Conservation (phyloP, 2,888 invertebrate genomes). For the Zygogramma bicolorata region DNA sequence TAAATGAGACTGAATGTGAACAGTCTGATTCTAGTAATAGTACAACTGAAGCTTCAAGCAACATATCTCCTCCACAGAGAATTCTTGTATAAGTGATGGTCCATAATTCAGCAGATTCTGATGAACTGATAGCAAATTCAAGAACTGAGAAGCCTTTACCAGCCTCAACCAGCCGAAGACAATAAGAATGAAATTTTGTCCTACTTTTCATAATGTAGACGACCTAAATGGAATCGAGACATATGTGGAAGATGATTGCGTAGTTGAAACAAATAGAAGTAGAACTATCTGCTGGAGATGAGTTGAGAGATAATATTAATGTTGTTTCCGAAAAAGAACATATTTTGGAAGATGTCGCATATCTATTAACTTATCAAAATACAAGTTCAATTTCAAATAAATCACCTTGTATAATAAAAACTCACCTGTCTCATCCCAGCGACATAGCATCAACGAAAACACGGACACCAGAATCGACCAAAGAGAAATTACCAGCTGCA, state of each 20-base stretch:
- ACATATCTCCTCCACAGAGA: neutral
- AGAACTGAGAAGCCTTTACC: neutral
- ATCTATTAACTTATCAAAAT: neutral
- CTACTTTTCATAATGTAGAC: neutral
- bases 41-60: neutral
- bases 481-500: neutral
- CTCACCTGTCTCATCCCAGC: neutral
- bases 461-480: neutral
- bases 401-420: neutral
- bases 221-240: neutral
- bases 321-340: neutral
- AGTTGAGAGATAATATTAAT: neutral
- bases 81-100: neutral
- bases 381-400: neutral
- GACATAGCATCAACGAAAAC: neutral
- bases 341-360: constrained; percentile 1
- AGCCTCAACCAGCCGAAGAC: neutral
- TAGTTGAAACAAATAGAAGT: neutral
- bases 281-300: neutral
- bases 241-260: neutral
- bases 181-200: neutral
- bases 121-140: neutral
- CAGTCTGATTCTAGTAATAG: neutral
- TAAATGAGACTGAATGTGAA: neutral
- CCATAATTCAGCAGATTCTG: neutral